These are phyloP conservation scores for Lithobates sylvaticus DNA, from an alignment of 2,797 vertebrate species.

Conservation along the genomic window DNA sequence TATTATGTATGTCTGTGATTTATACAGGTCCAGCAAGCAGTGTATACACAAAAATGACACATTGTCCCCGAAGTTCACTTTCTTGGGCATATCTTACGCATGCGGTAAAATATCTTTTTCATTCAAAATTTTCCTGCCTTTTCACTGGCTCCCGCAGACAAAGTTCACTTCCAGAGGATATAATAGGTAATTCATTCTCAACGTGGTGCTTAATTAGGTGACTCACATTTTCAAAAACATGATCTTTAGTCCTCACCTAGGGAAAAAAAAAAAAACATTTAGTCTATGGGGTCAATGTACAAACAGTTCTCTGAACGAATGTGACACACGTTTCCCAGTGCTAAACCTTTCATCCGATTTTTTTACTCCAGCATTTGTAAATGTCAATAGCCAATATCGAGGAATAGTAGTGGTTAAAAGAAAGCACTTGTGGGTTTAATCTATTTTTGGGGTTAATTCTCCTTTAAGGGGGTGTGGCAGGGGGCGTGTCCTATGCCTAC, in stretches of 20 bases:
- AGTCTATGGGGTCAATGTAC: too few species aligned
- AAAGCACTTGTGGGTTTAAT: too few species aligned
- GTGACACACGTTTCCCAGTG: too few species aligned
- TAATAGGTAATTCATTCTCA: conserved; percentile 89
- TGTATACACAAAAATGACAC: conserved; percentile 5
- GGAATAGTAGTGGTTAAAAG: too few species aligned
- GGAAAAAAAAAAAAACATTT: background rate
- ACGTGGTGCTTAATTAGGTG: conserved; percentile 92
- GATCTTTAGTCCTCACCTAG: conserved; percentile 92
- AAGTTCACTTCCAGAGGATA: conserved; percentile 90
- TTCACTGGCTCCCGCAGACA: conserved; percentile 87
- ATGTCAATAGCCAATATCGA: too few species aligned
- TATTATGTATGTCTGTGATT: background rate
- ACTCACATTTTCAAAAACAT: conserved; percentile 85
- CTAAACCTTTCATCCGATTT: too few species aligned
- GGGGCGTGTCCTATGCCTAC: too few species aligned
- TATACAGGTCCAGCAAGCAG: conserved; percentile 16
- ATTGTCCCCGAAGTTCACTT: background rate
- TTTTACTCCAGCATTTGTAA: too few species aligned
- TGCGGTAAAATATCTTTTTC: background rate
- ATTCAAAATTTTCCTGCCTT: conserved; percentile 65
- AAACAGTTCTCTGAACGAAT: too few species aligned
- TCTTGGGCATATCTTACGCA: background rate
- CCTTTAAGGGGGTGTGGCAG: too few species aligned
- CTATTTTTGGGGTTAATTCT: too few species aligned